phyloP scores from a whole-genome alignment of 2,113 vertebrate genomes.

The Speoplatyrhinus poulsoni region DNA sequence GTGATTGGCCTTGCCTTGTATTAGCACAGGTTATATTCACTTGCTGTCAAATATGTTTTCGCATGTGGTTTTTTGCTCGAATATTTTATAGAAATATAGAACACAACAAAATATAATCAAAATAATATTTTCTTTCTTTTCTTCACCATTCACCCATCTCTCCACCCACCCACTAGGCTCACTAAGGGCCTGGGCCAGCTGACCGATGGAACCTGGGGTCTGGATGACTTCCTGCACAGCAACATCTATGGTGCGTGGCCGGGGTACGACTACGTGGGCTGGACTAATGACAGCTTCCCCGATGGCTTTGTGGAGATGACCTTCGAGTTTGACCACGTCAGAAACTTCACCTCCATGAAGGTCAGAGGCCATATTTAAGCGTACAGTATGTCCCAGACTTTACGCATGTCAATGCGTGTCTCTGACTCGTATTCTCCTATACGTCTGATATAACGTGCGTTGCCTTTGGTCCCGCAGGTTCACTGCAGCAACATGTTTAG shows the following conservation, averaged over 20 bases:
- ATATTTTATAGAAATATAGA: neutral
- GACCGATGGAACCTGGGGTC: slow-evolving; percentile 90
- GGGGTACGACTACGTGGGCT: slow-evolving; percentile 95
- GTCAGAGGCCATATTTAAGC: slow-evolving; percentile 57
- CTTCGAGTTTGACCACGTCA: slow-evolving; percentile 91
- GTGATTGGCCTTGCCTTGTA: too few relatives aligned
- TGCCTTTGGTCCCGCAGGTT: slow-evolving; percentile 75
- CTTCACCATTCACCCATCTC: neutral
- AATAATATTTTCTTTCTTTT: neutral
- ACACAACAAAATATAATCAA: neutral
- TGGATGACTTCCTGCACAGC: slow-evolving; percentile 93
- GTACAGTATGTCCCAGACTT: too few relatives aligned
- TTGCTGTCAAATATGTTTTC: too few relatives aligned
- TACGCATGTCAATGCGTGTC: too few relatives aligned
- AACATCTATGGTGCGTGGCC: slow-evolving; percentile 90
- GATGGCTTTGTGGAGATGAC: slow-evolving; percentile 88
- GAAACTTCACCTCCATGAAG: slow-evolving; percentile 98
- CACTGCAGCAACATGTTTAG: slow-evolving; percentile 97
- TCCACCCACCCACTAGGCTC: slow-evolving; percentile 71
- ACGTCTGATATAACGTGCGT: neutral
- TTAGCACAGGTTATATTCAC: too few relatives aligned
- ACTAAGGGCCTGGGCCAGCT: slow-evolving; percentile 92
- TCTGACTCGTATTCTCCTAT: neutral
- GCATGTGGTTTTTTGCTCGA: too few relatives aligned
- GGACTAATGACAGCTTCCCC: slow-evolving; percentile 87